Evolutionary conservation across 2,888 invertebrate genomes (phyloP).

Genomic region (Pemphredon lugubris): DNA sequence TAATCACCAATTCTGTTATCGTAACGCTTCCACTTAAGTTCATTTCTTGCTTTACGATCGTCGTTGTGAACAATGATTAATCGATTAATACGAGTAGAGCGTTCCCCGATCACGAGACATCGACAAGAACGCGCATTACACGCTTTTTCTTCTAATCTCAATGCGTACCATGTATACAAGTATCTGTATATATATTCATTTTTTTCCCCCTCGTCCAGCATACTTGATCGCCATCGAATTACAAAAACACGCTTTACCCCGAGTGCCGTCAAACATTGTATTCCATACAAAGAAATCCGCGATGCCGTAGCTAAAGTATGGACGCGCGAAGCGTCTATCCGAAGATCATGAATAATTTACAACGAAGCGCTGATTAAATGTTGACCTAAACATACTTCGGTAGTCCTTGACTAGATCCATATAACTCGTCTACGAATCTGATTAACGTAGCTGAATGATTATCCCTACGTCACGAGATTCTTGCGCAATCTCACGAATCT

Average conservation of each 20-base stretch:
- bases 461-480: not conserved
- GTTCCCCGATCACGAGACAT: conserved; percentile 50
- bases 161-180: too few species aligned
- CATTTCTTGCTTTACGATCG: too few species aligned
- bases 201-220: not conserved
- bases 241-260: too few species aligned
- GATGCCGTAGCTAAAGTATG: not conserved
- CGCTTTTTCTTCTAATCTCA: conserved; percentile 12
- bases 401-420: not conserved
- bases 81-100: conserved; percentile 8
- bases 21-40: too few species aligned
- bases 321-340: not conserved
- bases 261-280: too few species aligned
- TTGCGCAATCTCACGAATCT: too few species aligned
- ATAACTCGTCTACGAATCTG: too few species aligned
- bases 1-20: too few species aligned
- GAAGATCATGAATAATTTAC: conserved; percentile 33
- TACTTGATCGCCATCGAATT: conserved; percentile 27
- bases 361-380: not conserved
- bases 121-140: conserved; percentile 38
- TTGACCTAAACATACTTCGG: not conserved
- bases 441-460: too few species aligned
- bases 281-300: too few species aligned
- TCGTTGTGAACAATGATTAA: conserved; percentile 7
- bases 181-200: too few species aligned